Percentiles rank a stretch among this genome's conserved stretches.
These are phyloP conservation scores for Scaptodrosophila lebanonensis DNA, from an alignment of 1,140 invertebrate species.

Conservation along the genomic window DNA sequence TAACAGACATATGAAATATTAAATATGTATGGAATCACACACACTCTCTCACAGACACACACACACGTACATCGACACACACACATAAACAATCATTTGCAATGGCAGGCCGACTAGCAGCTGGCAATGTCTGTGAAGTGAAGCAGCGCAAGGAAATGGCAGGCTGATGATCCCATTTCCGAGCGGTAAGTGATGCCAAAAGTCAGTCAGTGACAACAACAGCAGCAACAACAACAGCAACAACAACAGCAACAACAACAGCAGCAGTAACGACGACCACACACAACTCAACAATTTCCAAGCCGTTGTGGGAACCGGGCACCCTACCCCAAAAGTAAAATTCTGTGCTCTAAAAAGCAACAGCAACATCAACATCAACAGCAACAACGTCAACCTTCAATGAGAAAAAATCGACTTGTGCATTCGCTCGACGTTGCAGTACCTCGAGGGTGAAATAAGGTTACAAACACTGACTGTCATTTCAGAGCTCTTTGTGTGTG, in stretches of 20 bases:
- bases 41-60: slow-evolving; percentile 9
- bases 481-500: slow-evolving; percentile 1
- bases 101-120: slow-evolving; percentile 1
- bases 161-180: slow-evolving; percentile 77
- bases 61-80: slow-evolving; percentile 13
- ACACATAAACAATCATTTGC: slow-evolving; percentile 70
- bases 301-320: no score
- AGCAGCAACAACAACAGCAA: slow-evolving; percentile 4
- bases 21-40: slow-evolving; percentile 60
- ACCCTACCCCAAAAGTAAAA: no score
- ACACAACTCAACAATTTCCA: not conserved
- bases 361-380: slow-evolving; percentile 2
- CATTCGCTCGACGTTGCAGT: slow-evolving; percentile 40
- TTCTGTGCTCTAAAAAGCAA: slow-evolving; percentile 31
- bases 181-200: slow-evolving; percentile 76
- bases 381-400: slow-evolving; percentile 47
- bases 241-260: not conserved
- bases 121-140: slow-evolving; percentile 55
- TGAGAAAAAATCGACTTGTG: slow-evolving; percentile 64
- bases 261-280: slow-evolving; percentile 13
- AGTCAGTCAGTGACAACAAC: slow-evolving; percentile 51
- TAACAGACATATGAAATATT: slow-evolving; percentile 76
- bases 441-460: slow-evolving; percentile 51
- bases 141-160: slow-evolving; percentile 69
- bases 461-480: slow-evolving; percentile 29